Evolutionary conservation across 2,888 invertebrate species (phyloP).

Genomic region (Zhuqinia jingwanae): DNA sequence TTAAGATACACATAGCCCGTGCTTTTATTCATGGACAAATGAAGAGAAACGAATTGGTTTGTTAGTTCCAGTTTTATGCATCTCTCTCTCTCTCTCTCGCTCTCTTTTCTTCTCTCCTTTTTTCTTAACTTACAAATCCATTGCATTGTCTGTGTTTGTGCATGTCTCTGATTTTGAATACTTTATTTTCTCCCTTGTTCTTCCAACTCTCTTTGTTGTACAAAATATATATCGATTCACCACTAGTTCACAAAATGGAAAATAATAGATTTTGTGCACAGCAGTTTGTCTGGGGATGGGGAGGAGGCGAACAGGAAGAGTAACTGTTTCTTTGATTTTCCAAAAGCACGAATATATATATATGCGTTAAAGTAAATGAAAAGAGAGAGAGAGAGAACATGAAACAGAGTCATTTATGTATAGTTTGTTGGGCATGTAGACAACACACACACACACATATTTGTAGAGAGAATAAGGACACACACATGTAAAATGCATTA

Average conservation of each 20-base stretch:
- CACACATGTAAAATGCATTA: too few species aligned
- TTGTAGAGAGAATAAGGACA: too few species aligned
- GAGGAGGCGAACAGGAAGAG: conserved; percentile 44
- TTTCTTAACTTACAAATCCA: background rate
- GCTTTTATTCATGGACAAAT: conserved; percentile 36
- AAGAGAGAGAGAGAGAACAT: background rate
- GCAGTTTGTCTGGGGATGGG: conserved; percentile 57
- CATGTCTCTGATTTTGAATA: background rate
- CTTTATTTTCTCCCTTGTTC: conserved; percentile 48
- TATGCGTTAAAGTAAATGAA: background rate
- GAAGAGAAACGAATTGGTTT: conserved; percentile 35
- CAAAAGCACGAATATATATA: background rate
- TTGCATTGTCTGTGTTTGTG: background rate
- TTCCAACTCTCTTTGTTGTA: background rate
- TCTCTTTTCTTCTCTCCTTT: background rate
- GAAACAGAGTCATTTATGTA: too few species aligned
- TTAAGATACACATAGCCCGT: background rate
- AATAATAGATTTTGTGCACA: conserved; percentile 65
- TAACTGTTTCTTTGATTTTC: conserved; percentile 43
- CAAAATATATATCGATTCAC: conserved; percentile 45
- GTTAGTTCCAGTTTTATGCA: conserved; percentile 52
- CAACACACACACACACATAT: too few species aligned
- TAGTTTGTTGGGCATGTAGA: too few species aligned
- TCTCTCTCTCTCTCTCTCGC: background rate
- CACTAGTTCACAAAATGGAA: conserved; percentile 54